phyloP scores from a whole-genome alignment of 2,888 invertebrate genomes.

The Caenorhabditis virilis region DNA sequence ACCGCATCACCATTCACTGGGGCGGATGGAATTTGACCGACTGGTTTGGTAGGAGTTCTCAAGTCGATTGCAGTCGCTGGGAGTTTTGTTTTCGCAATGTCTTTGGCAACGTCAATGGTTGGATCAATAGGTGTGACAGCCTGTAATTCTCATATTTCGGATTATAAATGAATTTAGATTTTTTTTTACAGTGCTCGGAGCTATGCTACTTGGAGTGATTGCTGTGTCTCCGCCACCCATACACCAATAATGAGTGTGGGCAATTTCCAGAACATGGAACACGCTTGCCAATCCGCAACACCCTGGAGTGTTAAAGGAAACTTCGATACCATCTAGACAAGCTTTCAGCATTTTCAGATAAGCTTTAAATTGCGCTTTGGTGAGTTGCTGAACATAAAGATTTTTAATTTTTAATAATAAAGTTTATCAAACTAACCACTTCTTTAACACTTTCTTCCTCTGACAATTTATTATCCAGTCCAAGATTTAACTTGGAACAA shows the following conservation, averaged over 20 bases:
- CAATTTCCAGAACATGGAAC: constrained; percentile 94
- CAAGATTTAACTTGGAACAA: constrained; percentile 89
- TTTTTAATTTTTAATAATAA: neutral
- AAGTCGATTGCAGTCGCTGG: constrained; percentile 49
- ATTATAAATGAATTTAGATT: neutral
- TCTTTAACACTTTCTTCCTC: constrained; percentile 93
- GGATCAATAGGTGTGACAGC: constrained; percentile 25
- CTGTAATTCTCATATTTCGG: too few relatives aligned
- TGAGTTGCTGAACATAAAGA: constrained; percentile 78
- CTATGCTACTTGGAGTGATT: constrained; percentile 36
- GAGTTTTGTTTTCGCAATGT: constrained; percentile 24
- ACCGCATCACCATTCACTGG: constrained; percentile 7
- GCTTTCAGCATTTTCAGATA: constrained; percentile 90
- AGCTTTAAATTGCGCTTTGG: constrained; percentile 91
- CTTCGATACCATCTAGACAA: constrained; percentile 84
- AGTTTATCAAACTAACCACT: constrained; percentile 77
- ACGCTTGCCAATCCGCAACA: constrained; percentile 93
- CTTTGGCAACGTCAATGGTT: constrained; percentile 13
- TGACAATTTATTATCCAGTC: constrained; percentile 87
- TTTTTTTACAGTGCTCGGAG: constrained; percentile 35
- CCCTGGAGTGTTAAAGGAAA: constrained; percentile 74
- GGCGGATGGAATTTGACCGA: constrained; percentile 12
- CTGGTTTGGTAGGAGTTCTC: constrained; percentile 45
- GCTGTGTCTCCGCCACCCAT: constrained; percentile 41
- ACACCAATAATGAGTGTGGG: constrained; percentile 91